Percentiles rank a stretch among this genome's conserved stretches.
Evolutionary conservation across 1,140 invertebrate species (phyloP).

Genomic region (Papilio helenus): DNA sequence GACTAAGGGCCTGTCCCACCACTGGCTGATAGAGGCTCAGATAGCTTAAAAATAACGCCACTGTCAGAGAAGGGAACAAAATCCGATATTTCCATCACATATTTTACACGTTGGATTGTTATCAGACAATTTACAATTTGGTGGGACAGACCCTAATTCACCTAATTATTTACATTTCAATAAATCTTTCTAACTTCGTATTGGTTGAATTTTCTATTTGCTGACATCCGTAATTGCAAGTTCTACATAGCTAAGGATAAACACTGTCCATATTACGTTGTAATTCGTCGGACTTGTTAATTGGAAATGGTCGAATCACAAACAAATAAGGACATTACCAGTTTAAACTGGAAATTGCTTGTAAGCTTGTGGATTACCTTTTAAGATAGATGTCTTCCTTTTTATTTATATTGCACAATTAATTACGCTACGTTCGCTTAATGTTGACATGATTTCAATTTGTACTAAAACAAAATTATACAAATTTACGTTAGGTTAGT

Average conservation of each 20-base stretch:
- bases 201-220: background rate
- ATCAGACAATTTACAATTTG: too few relatives aligned
- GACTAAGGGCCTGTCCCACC: too few relatives aligned
- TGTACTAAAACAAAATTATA: background rate
- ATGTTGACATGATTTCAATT: background rate
- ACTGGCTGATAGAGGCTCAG: too few relatives aligned
- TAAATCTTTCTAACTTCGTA: too few relatives aligned
- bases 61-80: too few relatives aligned
- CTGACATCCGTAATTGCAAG: slow-evolving; percentile 27
- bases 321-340: slow-evolving; percentile 1
- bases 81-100: too few relatives aligned
- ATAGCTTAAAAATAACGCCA: too few relatives aligned
- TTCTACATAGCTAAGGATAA: background rate
- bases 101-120: too few relatives aligned
- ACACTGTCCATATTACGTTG: background rate
- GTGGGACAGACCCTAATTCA: too few relatives aligned
- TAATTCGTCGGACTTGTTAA: slow-evolving; percentile 23
- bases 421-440: background rate
- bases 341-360: slow-evolving; percentile 14
- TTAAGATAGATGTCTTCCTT: slow-evolving; percentile 28
- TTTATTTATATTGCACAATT: slow-evolving; percentile 23
- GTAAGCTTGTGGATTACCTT: slow-evolving; percentile 3
- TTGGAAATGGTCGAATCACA: slow-evolving; percentile 8
- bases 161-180: too few relatives aligned
- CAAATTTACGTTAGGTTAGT: too few relatives aligned